Evolutionary conservation across 2,113 vertebrate genomes (phyloP), one percentile per base, ranked within the genome.

Genomic region (Dipodomys merriami): DNA sequence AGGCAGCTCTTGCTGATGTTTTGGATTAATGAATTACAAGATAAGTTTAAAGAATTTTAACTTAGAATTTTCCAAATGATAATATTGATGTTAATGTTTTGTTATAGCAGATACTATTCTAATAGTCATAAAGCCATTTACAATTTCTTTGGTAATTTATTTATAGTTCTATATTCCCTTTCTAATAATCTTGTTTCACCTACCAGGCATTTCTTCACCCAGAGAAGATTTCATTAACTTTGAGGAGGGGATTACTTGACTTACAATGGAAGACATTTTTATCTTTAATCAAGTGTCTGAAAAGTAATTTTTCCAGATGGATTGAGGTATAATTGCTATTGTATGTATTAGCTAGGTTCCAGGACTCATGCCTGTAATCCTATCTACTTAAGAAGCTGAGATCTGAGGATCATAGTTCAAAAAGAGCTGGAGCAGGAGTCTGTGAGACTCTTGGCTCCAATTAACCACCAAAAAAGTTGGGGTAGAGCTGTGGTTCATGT

Each of bases 141-240:
- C 11, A 91, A 39, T 80, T 11, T 74, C 49, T 86, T 46, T 33
- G 53, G 10, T 72, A 30, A 81, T 79, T 82, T 79, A 67, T 73
- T 86, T 88, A 35, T 44, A 62, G 4, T 4, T 65, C 49, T 1
- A 60, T 33, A 60, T 73, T 91, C 5, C 3, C 90, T 94, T 71
- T 57, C 25, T 78, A 69, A 80, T 83, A 12, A 65, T 53, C 18
- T 69, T 29, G 49, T 25, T 74, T 87, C 90, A 39, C 8, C 9
- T 92, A 92, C 73, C 7, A 60, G 35, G 12, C 2, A 67, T 16
- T 83, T 39, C 15, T 57, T 78, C 35, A 69, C 15, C 8, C 0
- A 82, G 20, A 46, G 82, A 64, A 90, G 25, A 79, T 68, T 90
- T 91, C 33, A 64, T 94, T 90, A 76, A 60, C 65, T 77, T 87